These are phyloP conservation scores for Tachysurus vachellii DNA, from an alignment of 2,113 vertebrate genomes.

Conservation along the genomic window DNA sequence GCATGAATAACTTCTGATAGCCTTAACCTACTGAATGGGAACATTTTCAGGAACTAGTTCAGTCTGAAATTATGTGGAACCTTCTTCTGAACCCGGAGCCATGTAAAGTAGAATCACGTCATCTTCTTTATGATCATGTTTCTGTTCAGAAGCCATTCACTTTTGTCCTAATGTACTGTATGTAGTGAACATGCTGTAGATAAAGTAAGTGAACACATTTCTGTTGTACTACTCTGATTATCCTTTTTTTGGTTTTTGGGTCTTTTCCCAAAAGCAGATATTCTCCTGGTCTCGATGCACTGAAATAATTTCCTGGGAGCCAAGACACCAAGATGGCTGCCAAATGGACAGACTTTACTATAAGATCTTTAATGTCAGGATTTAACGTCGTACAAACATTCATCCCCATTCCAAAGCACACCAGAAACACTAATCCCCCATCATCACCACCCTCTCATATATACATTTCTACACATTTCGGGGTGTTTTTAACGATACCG, in stretches of 20 bases:
- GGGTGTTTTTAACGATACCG: not conserved
- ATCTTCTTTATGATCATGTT: not conserved
- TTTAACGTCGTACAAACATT: not conserved
- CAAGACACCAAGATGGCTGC: not conserved
- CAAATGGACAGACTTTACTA: not conserved
- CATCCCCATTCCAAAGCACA: not conserved
- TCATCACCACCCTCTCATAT: not conserved
- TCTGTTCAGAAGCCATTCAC: not conserved
- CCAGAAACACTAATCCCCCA: not conserved
- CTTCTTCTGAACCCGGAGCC: not conserved
- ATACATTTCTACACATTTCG: not conserved
- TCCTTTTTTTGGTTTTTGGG: not conserved
- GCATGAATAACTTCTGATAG: not conserved
- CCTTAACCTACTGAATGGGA: not conserved
- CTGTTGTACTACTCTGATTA: not conserved
- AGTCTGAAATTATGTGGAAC: not conserved
- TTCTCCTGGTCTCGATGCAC: not conserved
- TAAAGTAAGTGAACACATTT: not conserved
- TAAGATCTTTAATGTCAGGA: not conserved
- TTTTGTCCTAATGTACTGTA: too few relatives aligned
- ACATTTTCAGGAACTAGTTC: not conserved
- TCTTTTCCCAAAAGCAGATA: not conserved
- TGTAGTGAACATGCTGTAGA: not conserved
- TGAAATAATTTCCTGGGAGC: not conserved
- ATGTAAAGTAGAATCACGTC: not conserved